Percentiles rank a stretch among this genome's conserved stretches.
Evolutionary conservation across 2,888 invertebrate genomes (phyloP).

Genomic region (Coenonympha arcania): DNA sequence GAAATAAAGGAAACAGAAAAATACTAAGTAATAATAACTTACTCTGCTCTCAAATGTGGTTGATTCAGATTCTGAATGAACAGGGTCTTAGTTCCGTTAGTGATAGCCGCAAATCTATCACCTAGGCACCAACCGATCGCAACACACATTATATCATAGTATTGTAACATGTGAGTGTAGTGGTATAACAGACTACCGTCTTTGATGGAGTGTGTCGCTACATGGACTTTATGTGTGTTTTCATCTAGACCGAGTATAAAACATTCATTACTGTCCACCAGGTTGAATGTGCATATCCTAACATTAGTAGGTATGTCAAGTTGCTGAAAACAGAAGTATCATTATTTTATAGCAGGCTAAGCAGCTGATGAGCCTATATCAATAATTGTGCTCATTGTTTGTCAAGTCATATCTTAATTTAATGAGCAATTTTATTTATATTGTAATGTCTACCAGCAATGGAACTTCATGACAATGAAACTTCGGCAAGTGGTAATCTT

Average conservation of each 20-base stretch:
- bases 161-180: constrained; percentile 32
- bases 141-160: constrained; percentile 44
- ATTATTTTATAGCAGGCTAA: too few species aligned
- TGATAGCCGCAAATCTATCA: constrained; percentile 56
- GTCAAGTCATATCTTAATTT: too few species aligned
- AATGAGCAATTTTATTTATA: too few species aligned
- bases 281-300: constrained; percentile 53
- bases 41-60: constrained; percentile 46
- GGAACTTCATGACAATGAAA: too few species aligned
- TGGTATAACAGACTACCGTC: constrained; percentile 44
- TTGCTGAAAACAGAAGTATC: constrained; percentile 42
- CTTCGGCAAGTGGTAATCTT: too few species aligned
- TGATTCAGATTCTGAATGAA: constrained; percentile 54
- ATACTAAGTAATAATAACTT: constrained; percentile 28
- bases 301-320: constrained; percentile 39
- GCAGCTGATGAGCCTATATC: too few species aligned
- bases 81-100: constrained; percentile 53
- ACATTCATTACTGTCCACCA: constrained; percentile 54
- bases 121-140: constrained; percentile 57
- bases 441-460: too few species aligned
- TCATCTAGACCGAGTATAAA: constrained; percentile 41
- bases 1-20: too few species aligned
- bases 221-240: constrained; percentile 27
- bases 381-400: too few species aligned
- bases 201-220: constrained; percentile 46